Conservation (phyloP, 1,140 invertebrate species). For the Drosophila saltans region DNA sequence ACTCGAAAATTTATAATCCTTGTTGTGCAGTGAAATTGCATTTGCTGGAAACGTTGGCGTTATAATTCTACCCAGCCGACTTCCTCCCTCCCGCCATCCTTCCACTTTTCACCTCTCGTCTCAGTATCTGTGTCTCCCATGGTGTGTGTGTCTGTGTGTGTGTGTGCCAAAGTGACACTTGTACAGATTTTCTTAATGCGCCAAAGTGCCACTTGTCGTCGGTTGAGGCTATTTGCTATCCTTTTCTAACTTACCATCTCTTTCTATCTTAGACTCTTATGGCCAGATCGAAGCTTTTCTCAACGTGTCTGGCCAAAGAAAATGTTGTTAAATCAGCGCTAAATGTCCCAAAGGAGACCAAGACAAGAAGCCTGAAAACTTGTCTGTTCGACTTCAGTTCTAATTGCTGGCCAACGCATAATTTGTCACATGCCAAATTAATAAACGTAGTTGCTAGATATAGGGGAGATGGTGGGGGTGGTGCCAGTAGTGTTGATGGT, state of each 20-base stretch:
- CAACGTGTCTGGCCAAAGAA: slow-evolving; percentile 63
- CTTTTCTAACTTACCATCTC: not conserved
- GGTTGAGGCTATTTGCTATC: slow-evolving; percentile 58
- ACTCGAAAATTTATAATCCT: slow-evolving; percentile 69
- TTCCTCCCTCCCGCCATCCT: slow-evolving; percentile 10
- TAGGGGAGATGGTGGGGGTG: not conserved
- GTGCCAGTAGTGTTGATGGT: not conserved
- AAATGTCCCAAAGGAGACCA: slow-evolving; percentile 31
- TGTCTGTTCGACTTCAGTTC: slow-evolving; percentile 58
- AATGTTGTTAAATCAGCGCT: slow-evolving; percentile 78
- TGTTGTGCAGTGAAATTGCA: slow-evolving; percentile 68
- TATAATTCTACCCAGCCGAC: slow-evolving; percentile 65
- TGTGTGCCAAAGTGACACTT: slow-evolving; percentile 80
- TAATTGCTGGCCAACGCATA: slow-evolving; percentile 78
- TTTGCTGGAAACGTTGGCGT: slow-evolving; percentile 66
- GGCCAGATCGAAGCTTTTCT: slow-evolving; percentile 67
- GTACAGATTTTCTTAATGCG: slow-evolving; percentile 82
- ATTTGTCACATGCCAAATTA: slow-evolving; percentile 81
- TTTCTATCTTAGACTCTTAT: not conserved
- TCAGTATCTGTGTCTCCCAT: not conserved
- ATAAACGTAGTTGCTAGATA: slow-evolving; percentile 47
- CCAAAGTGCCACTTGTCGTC: slow-evolving; percentile 81
- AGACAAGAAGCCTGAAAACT: slow-evolving; percentile 49
- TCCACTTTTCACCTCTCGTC: not conserved
- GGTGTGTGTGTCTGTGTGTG: slow-evolving; percentile 18